Evolutionary conservation across 2,888 invertebrate genomes (phyloP), one percentile per base, ranked within the genome.

Genomic region (Plebejus anna): DNA sequence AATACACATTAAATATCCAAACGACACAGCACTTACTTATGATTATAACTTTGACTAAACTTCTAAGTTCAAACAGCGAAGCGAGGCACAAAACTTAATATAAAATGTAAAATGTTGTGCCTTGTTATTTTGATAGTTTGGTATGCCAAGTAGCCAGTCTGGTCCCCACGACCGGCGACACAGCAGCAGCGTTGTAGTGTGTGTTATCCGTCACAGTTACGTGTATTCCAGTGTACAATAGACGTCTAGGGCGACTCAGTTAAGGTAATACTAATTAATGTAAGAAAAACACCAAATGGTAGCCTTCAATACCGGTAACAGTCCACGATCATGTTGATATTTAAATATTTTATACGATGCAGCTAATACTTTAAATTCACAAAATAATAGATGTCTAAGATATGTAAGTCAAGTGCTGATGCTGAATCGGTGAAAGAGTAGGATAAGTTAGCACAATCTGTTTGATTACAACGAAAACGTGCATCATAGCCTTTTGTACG

Each of bases 201-300:
- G 47, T 22, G 89, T 89, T 87, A 86, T 86, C 85, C 85, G 85
- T 84, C 81, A 81, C 84, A 83, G 84, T 83, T 84, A 84, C 83
- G 83, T 81, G 84, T 81, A 84, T 82, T 80, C 81, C 81, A 80
- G 82, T 80, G 82, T 83, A 80, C 80, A 80, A 81, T 84, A 84
- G 82, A 82, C 84, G 82, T 66, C 36, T 32, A 83, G 85, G 83
- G 83, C 80, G 83, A 83, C 80, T 84, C 83, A 84, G 84, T 85
- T 84, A 88, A 87, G 84, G 84, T 82, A 73, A 73, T 75, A 61
- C 61, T 75, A 75, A 75, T 75, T 87, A 87, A 89, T 84, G 87
- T 89, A 91, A 91, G 88, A 84, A 85, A 87, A 91, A 92, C 92
- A 92, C 92, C 92, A 92, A 92, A 86, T 84, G 81, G 86, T 90